Percentiles rank a stretch among this genome's conserved stretches.
Conservation (phyloP, 2,113 vertebrate genomes). For the Bolborhynchus lineola region DNA sequence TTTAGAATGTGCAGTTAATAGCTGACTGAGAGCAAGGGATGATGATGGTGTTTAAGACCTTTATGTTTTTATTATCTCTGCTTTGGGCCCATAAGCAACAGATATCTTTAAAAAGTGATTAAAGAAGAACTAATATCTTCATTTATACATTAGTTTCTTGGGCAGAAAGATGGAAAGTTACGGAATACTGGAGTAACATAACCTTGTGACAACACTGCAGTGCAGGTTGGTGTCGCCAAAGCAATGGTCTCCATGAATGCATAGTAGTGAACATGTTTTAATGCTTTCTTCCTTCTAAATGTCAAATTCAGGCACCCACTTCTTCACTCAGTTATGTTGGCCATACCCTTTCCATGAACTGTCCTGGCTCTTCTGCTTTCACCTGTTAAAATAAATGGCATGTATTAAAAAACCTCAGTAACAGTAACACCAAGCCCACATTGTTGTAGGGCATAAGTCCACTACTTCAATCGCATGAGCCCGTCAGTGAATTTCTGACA, state of each 20-base stretch:
- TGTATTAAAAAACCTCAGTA: not conserved
- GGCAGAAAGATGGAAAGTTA: not conserved
- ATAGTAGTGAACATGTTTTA: not conserved
- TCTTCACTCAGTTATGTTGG: not conserved
- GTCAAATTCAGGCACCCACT: not conserved
- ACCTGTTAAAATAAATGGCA: conserved; percentile 52
- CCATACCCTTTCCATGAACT: conserved; percentile 12
- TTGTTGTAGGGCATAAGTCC: conserved; percentile 43
- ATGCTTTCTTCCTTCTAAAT: not conserved
- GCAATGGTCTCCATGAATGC: not conserved
- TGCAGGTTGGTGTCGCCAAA: not conserved
- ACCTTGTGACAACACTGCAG: not conserved
- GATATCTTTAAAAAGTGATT: not conserved
- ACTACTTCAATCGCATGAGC: conserved; percentile 1
- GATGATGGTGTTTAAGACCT: not conserved
- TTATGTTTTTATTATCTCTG: not conserved
- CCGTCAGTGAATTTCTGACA: conserved; percentile 59
- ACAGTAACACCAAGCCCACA: not conserved
- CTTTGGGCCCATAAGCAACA: not conserved
- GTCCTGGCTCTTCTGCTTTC: not conserved
- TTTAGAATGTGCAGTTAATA: not conserved
- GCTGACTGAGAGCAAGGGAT: not conserved
- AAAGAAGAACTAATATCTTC: not conserved
- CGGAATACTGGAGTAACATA: not conserved
- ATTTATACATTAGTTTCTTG: not conserved